These are phyloP conservation scores for Ptychodera flava DNA, from an alignment of 35 echinoderm and acorn worm genomes.

Conservation along the genomic window DNA sequence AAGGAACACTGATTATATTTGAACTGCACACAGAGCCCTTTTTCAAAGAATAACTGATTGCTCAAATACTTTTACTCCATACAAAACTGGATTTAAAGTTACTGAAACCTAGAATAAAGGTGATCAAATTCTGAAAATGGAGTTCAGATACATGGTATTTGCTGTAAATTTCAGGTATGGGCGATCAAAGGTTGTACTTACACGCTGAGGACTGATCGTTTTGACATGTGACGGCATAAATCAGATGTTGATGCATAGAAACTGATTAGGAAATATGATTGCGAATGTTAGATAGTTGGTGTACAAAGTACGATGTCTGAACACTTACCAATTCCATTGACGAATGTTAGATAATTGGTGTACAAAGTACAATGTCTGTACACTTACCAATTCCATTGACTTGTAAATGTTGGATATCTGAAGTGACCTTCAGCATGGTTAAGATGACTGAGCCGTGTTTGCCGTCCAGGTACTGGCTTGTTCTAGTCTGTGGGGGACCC, in stretches of 20 bases:
- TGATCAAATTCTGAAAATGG: too few species aligned
- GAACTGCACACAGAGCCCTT: background rate
- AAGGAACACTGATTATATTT: constrained; percentile 10
- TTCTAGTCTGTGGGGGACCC: constrained; percentile 56
- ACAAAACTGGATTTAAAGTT: background rate
- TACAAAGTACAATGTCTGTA: background rate
- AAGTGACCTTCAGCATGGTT: constrained; percentile 22
- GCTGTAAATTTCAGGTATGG: too few species aligned
- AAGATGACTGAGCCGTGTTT: constrained; percentile 47
- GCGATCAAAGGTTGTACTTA: too few species aligned
- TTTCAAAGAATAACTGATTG: constrained; percentile 3
- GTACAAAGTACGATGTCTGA: background rate
- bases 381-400: constrained; percentile 15
- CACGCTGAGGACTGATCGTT: too few species aligned
- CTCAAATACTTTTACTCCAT: background rate
- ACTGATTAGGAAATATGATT: constrained; percentile 4
- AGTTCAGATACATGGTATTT: too few species aligned
- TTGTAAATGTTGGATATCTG: constrained; percentile 36
- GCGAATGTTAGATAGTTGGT: background rate
- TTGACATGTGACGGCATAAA: too few species aligned
- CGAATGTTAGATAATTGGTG: background rate
- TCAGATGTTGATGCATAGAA: background rate
- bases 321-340: constrained; percentile 11
- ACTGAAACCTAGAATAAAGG: too few species aligned
- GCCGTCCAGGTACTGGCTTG: constrained; percentile 55